Evolutionary conservation across 2,113 vertebrate genomes (phyloP).

Genomic region (Pseudopipra pipra): DNA sequence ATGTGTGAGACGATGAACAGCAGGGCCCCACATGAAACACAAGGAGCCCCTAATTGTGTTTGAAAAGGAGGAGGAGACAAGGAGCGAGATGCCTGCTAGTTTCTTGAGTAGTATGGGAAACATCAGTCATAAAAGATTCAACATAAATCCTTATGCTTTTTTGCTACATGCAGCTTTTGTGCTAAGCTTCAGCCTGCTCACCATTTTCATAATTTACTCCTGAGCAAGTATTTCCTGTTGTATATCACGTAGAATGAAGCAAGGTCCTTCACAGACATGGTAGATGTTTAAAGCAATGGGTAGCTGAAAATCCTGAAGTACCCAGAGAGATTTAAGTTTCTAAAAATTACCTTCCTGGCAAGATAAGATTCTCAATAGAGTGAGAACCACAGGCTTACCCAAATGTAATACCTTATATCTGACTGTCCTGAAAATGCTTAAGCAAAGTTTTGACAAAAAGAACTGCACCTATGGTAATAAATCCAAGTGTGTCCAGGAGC

Average conservation of each 20-base stretch:
- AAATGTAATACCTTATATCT: background rate
- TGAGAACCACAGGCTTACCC: background rate
- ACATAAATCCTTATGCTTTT: background rate
- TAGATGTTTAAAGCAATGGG: accelerated
- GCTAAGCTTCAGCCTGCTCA: background rate
- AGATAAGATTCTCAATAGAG: background rate
- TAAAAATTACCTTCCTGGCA: background rate
- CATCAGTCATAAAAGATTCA: background rate
- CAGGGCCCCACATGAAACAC: background rate
- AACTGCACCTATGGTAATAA: background rate
- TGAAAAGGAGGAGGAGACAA: background rate
- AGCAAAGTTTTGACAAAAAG: background rate
- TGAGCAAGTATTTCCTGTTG: background rate
- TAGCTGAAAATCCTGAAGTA: background rate
- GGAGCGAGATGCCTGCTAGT: background rate
- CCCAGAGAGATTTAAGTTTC: background rate
- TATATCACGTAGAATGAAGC: background rate
- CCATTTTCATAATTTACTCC: background rate
- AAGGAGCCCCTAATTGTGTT: background rate
- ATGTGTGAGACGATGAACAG: background rate
- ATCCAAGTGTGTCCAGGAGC: background rate
- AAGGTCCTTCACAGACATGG: background rate
- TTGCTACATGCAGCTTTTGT: background rate
- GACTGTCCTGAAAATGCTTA: background rate
- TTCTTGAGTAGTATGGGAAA: background rate